phyloP scores from a whole-genome alignment of 2,797 vertebrate species.

The Spondyliosoma cantharus region DNA sequence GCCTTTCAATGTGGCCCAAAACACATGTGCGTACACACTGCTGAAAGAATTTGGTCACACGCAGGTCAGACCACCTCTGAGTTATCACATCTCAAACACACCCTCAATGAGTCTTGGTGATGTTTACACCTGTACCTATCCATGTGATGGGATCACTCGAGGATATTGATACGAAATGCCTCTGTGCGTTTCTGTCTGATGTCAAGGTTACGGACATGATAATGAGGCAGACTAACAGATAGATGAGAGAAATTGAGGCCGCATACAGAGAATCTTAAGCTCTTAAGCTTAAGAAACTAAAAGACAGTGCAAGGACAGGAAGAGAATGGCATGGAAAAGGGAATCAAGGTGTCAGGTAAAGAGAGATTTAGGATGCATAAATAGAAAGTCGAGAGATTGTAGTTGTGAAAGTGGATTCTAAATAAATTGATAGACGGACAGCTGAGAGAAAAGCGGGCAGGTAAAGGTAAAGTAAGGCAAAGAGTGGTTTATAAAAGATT shows the following conservation, averaged over 20 bases:
- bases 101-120: no score
- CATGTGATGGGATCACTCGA: no score
- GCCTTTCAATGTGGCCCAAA: no score
- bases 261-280: no score
- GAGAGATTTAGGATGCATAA: neutral
- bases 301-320: neutral
- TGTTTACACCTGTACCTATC: no score
- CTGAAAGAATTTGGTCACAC: no score
- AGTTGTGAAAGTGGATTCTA: neutral
- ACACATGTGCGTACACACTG: no score
- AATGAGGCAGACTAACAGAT: conserved; percentile 3
- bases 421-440: neutral
- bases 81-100: no score
- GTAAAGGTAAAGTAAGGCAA: neutral
- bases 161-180: no score
- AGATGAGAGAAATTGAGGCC: neutral
- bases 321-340: neutral
- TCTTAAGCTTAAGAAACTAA: neutral
- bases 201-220: neutral
- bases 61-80: no score
- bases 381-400: neutral
- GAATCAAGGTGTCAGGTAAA: neutral
- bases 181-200: neutral
- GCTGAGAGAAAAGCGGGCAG: neutral
- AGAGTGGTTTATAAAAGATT: conserved; percentile 3